Evolutionary conservation across 2,888 invertebrate species (phyloP), one percentile per base, ranked within the genome.

Genomic region (Ectemnius cavifrons): DNA sequence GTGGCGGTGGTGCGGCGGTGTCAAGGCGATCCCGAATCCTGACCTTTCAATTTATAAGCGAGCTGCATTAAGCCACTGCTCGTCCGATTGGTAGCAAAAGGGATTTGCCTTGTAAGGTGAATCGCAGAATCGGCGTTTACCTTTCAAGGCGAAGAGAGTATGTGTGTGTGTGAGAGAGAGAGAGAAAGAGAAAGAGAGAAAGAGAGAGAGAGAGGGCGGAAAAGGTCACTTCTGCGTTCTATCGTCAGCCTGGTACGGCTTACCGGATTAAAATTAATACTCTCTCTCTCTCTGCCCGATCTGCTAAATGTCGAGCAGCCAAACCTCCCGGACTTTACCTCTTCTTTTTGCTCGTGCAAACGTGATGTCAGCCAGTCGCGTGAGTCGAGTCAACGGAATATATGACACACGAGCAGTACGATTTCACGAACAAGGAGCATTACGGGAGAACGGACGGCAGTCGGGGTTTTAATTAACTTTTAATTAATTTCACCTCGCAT

Each of bases 391-490:
- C 52, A 16, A 52, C 52, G 52, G 52, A 52, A 52, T 47, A 23
- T 23, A 47, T 52, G 52, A 52, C 52, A 52, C 16, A 37, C 37
- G 16, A 52, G 52, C 16, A 14, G 8, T 13, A 16, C 37, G 37
- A 6, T 37, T 37, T 11, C 37, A 37, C 37, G 37, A 37, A 63
- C 63, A 52, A 52, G 52, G 56, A 45, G 74, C 65, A 37, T 37
- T 6, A 14, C 11, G 23, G 16, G 27, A 28, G 61, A 57, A 47
- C 63, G 61, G 57, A 47, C 69, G 69, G 52, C 47, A 58, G 67
- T 75, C n/a, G 52, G 52, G 52, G n/a, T 64, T 67, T 80, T 75
- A 79, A 82, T 71, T 67, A 80, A 80, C 63, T 82, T 82, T 82
- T 81, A 82, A 82, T 82, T 80, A 80, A 78, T 71, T 67, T 71